phyloP scores from a whole-genome alignment of 2,797 vertebrate genomes.

The Petrocephalus sullivani region DNA sequence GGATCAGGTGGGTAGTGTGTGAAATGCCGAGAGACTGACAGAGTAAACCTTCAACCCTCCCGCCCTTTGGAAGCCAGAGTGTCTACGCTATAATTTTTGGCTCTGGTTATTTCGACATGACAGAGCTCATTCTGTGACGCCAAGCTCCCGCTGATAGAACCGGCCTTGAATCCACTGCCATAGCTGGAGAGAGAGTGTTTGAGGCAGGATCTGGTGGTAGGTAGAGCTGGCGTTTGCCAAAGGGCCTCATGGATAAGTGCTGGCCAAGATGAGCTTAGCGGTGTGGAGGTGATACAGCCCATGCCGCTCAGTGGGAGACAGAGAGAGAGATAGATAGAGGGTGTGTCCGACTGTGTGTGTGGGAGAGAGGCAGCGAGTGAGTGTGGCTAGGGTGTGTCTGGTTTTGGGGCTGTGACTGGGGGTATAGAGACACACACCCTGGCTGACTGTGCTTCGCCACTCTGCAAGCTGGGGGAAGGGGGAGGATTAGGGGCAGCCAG shows the following conservation, averaged over 20 bases:
- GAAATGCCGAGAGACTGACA: background rate
- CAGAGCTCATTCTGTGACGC: too few species aligned
- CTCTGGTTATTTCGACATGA: too few species aligned
- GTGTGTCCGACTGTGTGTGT: background rate
- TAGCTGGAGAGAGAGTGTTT: background rate
- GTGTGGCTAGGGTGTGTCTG: background rate
- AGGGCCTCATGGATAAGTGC: too few species aligned
- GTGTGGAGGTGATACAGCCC: background rate
- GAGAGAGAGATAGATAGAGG: background rate
- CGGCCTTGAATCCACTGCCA: background rate
- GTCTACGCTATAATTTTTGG: background rate
- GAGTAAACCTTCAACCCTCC: background rate
- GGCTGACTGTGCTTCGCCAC: background rate
- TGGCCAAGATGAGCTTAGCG: background rate
- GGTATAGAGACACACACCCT: background rate
- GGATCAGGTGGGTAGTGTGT: background rate
- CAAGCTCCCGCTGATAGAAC: background rate
- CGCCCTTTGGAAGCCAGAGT: background rate
- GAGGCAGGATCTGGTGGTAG: too few species aligned
- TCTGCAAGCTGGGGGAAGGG: background rate
- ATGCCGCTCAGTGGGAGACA: too few species aligned
- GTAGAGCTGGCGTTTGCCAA: too few species aligned
- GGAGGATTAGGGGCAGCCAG: background rate
- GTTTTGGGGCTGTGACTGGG: background rate
- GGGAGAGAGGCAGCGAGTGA: background rate